Conservation (phyloP, 2,888 invertebrate species). For the Lycia hirtaria region DNA sequence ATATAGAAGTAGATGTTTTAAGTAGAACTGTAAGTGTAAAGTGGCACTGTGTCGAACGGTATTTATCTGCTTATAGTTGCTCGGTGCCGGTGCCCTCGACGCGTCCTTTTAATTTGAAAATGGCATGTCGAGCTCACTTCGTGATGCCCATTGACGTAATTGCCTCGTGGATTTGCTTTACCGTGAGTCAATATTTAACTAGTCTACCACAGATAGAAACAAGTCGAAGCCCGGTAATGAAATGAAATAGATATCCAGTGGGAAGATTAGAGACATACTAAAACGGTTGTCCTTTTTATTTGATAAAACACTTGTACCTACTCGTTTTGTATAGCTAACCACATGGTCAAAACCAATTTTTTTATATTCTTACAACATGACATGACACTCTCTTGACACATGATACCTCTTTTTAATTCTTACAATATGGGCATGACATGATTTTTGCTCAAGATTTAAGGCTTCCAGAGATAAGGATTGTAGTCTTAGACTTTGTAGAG, state of each 20-base stretch:
- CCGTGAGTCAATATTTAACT: constrained; percentile 16
- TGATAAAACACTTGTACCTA: neutral
- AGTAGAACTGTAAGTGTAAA: no score
- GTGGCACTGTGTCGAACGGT: no score
- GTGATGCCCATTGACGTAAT: constrained; percentile 21
- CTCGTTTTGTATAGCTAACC: neutral
- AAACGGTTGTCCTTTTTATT: neutral
- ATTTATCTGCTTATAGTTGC: neutral
- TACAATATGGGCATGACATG: no score
- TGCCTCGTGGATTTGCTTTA: constrained; percentile 18
- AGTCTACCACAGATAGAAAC: neutral
- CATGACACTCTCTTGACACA: no score
- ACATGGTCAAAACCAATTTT: neutral
- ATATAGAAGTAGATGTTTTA: no score
- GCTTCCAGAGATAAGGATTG: no score
- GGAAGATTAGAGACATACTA: neutral
- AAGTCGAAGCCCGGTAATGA: constrained; percentile 12
- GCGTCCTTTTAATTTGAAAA: constrained; percentile 29
- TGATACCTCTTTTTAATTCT: no score
- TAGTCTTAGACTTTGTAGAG: no score
- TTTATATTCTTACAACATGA: neutral
- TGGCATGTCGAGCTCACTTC: constrained; percentile 27
- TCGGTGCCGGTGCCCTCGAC: neutral
- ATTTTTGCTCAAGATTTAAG: no score
- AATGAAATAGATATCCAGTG: constrained; percentile 1